Percentiles rank a stretch among this genome's conserved stretches.
These are phyloP conservation scores for Dinothrombium tinctorium DNA, from an alignment of 1,140 invertebrate species.

Conservation along the genomic window DNA sequence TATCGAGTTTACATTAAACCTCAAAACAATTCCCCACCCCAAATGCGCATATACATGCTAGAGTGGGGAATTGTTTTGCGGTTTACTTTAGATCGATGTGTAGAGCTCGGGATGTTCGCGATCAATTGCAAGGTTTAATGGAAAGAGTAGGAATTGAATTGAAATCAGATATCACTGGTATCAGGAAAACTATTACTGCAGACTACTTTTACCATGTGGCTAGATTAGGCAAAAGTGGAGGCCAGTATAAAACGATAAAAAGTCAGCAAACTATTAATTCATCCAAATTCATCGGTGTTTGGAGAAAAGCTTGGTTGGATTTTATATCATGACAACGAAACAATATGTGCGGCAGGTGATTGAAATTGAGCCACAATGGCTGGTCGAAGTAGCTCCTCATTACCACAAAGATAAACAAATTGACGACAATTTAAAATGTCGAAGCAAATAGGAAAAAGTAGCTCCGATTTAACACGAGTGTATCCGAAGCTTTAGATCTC, in stretches of 20 bases:
- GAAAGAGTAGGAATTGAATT: slow-evolving; percentile 93
- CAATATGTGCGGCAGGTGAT: slow-evolving; percentile 99
- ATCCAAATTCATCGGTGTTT: slow-evolving; percentile 90
- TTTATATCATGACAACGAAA: slow-evolving; percentile 97
- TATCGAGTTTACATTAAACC: no score
- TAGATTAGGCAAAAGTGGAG: slow-evolving; percentile 97
- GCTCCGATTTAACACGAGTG: no score
- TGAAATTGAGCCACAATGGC: slow-evolving; percentile 95
- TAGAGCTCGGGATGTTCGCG: slow-evolving; percentile 88
- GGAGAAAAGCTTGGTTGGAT: slow-evolving; percentile 97
- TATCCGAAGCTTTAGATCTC: no score
- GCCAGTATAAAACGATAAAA: slow-evolving; percentile 73
- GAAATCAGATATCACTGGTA: slow-evolving; percentile 81
- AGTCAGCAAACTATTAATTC: slow-evolving; percentile 98
- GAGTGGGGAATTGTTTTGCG: no score
- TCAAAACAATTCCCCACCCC: no score
- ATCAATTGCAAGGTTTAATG: slow-evolving; percentile 94
- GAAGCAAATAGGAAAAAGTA: slow-evolving; percentile 11
- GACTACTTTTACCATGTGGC: slow-evolving; percentile 97
- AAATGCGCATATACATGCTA: no score
- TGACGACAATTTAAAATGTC: slow-evolving; percentile 21
- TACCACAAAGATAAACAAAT: slow-evolving; percentile 57
- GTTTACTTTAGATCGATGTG: slow-evolving; percentile 85
- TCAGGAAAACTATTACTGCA: slow-evolving; percentile 95
- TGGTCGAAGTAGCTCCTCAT: slow-evolving; percentile 94